Conservation (phyloP, 1,140 invertebrate genomes). For the Octopus sinensis region DNA sequence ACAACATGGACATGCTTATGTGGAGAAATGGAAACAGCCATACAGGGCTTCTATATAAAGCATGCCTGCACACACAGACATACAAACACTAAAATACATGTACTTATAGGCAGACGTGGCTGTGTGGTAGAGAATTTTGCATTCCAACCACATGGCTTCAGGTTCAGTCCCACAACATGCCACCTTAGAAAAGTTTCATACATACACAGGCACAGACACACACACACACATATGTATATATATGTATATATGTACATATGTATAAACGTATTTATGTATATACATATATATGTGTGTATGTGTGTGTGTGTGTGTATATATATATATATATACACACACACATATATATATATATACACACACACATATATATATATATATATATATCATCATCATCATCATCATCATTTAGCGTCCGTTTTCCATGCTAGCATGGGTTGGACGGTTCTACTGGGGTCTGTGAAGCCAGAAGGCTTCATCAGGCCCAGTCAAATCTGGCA, state of each 20-base stretch:
- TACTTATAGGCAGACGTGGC: not conserved
- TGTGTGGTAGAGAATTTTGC: too few species aligned
- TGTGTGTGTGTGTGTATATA: not conserved
- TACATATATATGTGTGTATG: not conserved
- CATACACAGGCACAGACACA: not conserved
- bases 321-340: not conserved
- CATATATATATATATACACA: not conserved
- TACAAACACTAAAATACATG: not conserved
- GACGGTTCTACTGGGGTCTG: too few species aligned
- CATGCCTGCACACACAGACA: not conserved
- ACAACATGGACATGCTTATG: too few species aligned
- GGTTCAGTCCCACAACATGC: too few species aligned
- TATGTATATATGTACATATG: not conserved
- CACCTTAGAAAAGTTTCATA: not conserved
- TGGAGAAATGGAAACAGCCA: too few species aligned
- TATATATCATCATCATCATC: too few species aligned
- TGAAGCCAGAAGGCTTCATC: too few species aligned
- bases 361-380: too few species aligned
- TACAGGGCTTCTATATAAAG: not conserved
- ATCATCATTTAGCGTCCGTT: too few species aligned
- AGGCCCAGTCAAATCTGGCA: too few species aligned
- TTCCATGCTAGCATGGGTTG: too few species aligned
- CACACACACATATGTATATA: not conserved
- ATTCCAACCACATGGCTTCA: too few species aligned
- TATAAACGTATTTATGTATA: not conserved